phyloP scores from a whole-genome alignment of 2,113 vertebrate species.

The Rissa tridactyla region DNA sequence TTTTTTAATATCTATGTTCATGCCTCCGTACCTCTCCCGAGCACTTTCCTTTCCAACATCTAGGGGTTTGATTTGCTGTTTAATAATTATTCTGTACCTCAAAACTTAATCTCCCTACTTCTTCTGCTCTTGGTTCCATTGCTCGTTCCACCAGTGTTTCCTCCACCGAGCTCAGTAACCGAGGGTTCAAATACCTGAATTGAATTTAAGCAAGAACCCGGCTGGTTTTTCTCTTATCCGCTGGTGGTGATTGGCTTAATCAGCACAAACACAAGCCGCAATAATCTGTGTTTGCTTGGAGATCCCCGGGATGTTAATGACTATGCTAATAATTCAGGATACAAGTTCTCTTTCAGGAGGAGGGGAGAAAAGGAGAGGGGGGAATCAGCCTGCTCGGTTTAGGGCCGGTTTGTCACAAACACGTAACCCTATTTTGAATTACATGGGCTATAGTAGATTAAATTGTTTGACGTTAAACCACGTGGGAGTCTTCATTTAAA shows the following conservation, averaged over 20 bases:
- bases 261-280: conserved; percentile 43
- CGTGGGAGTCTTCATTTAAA: background rate
- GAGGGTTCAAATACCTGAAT: background rate
- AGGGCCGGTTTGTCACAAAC: background rate
- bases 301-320: conserved; percentile 57
- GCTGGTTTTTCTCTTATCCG: background rate
- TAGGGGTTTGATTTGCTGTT: background rate
- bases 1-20: background rate
- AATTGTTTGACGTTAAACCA: background rate
- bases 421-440: background rate
- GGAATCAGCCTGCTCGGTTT: background rate
- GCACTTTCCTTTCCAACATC: background rate
- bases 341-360: background rate
- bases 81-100: background rate
- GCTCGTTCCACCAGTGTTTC: background rate
- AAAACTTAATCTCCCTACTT: background rate
- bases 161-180: background rate
- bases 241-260: conserved; percentile 53
- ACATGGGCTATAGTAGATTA: background rate
- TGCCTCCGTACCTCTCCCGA: fast-evolving
- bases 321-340: conserved; percentile 34
- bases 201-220: conserved; percentile 30
- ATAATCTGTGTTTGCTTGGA: conserved; percentile 50
- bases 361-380: background rate
- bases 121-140: background rate